phyloP scores from a whole-genome alignment of 2,888 invertebrate genomes.

The Apocheima hispidaria region DNA sequence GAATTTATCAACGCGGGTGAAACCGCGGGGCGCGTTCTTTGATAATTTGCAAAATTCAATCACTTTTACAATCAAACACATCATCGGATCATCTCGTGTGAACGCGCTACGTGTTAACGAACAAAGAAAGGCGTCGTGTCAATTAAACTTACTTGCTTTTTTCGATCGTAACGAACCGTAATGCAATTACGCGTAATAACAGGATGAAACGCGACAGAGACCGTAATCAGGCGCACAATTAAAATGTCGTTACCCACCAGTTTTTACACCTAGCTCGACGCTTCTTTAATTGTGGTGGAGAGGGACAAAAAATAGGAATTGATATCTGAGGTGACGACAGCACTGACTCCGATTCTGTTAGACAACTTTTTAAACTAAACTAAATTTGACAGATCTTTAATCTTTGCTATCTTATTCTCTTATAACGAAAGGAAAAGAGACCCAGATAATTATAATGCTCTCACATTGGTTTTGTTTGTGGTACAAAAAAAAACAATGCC shows the following conservation, averaged over 20 bases:
- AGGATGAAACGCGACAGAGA: conserved; percentile 82
- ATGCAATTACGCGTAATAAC: conserved; percentile 85
- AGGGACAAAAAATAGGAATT: conserved; percentile 46
- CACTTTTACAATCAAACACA: conserved; percentile 23
- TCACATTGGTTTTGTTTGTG: no score
- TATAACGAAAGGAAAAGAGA: no score
- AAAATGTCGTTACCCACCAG: conserved; percentile 82
- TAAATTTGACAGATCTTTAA: no score
- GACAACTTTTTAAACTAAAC: no score
- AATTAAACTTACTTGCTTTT: conserved; percentile 82
- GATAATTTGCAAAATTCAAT: not conserved
- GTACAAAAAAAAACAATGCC: no score
- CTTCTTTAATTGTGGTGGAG: conserved; percentile 61
- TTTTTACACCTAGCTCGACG: conserved; percentile 78
- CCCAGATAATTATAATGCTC: no score
- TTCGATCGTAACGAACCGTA: conserved; percentile 82
- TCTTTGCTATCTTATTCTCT: no score
- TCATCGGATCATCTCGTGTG: conserved; percentile 60
- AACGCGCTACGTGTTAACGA: conserved; percentile 74
- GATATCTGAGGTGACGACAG: conserved; percentile 26
- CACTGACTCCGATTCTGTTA: conserved; percentile 1
- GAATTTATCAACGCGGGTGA: no score
- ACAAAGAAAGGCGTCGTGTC: conserved; percentile 82
- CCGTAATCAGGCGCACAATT: conserved; percentile 81
- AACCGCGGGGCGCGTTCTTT: no score